Percentiles rank a stretch among this genome's conserved stretches.
These are phyloP conservation scores for Pitta sordida DNA, from an alignment of 2,113 vertebrate species.

Conservation along the genomic window DNA sequence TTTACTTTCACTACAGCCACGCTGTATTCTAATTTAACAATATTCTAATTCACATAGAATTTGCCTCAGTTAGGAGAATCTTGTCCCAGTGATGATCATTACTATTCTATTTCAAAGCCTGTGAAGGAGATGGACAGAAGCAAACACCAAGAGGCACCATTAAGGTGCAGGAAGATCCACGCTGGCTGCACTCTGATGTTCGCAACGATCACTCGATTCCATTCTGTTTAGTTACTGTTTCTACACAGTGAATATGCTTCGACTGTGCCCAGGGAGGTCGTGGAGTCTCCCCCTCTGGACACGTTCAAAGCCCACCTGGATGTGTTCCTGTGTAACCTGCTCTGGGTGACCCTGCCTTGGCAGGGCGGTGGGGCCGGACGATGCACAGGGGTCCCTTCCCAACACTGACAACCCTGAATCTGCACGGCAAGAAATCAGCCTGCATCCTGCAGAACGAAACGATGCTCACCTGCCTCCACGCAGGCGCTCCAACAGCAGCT, in stretches of 20 bases:
- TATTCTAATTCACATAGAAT: neutral
- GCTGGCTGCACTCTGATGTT: no score
- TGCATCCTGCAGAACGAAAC: neutral
- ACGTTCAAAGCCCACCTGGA: neutral
- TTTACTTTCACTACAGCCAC: neutral
- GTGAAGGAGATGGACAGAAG: rapidly evolving
- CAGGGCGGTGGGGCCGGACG: no score
- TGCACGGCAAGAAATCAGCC: rapidly evolving
- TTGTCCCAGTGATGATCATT: neutral
- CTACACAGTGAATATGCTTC: neutral
- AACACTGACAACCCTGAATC: neutral
- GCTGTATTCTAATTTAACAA: neutral
- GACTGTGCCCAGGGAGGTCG: no score
- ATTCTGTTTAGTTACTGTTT: rapidly evolving
- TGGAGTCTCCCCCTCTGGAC: neutral
- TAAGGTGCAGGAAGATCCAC: no score
- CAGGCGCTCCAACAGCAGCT: rapidly evolving
- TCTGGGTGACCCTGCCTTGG: neutral
- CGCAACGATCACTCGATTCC: rapidly evolving
- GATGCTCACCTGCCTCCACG: rapidly evolving
- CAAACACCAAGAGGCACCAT: rapidly evolving
- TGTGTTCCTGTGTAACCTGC: neutral
- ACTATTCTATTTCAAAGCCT: neutral
- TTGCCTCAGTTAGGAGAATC: neutral
- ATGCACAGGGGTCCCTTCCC: neutral